A percentile compares a stretch with the other conserved stretches of the same genome.
phyloP scores from a whole-genome alignment of 2,113 vertebrate genomes.

The Hippocampus guttulatus region DNA sequence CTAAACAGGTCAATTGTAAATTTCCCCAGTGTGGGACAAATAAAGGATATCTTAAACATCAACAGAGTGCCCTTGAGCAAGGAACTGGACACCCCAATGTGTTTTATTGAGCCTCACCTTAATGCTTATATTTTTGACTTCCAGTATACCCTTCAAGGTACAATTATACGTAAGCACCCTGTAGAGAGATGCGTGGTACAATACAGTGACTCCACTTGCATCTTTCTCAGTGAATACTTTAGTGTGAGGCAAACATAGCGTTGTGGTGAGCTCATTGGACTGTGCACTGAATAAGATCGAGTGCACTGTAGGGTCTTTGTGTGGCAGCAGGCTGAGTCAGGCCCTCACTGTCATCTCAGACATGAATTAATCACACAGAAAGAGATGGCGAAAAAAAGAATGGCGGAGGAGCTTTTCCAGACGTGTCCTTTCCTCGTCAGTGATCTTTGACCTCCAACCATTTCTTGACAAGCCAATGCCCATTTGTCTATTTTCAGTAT shows the following conservation, averaged over 20 bases:
- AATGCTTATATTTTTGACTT: neutral
- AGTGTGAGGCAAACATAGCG: constrained; percentile 60
- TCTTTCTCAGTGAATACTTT: constrained; percentile 59
- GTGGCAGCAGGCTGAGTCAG: constrained; percentile 60
- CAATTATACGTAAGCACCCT: neutral
- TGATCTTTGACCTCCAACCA: constrained; percentile 38
- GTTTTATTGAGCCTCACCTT: neutral
- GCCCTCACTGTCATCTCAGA: constrained; percentile 48
- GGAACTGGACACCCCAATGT: neutral
- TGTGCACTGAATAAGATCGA: constrained; percentile 47
- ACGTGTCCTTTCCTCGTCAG: constrained; percentile 9
- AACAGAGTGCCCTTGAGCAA: neutral
- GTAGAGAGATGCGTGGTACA: neutral
- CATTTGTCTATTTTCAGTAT: constrained; percentile 13
- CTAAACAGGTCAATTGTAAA: no score
- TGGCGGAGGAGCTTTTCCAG: constrained; percentile 4
- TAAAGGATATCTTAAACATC: no score
- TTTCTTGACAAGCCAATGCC: constrained; percentile 1
- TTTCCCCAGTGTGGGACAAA: no score
- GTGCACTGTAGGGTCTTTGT: constrained; percentile 63
- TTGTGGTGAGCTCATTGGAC: constrained; percentile 63
- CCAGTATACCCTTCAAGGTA: neutral
- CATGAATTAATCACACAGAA: constrained; percentile 43
- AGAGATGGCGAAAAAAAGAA: constrained; percentile 49
- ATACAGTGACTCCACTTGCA: constrained; percentile 36